A percentile compares a stretch with the other conserved stretches of the same genome.
Evolutionary conservation across 2,888 invertebrate genomes (phyloP).

Genomic region (Nomada fabriciana): DNA sequence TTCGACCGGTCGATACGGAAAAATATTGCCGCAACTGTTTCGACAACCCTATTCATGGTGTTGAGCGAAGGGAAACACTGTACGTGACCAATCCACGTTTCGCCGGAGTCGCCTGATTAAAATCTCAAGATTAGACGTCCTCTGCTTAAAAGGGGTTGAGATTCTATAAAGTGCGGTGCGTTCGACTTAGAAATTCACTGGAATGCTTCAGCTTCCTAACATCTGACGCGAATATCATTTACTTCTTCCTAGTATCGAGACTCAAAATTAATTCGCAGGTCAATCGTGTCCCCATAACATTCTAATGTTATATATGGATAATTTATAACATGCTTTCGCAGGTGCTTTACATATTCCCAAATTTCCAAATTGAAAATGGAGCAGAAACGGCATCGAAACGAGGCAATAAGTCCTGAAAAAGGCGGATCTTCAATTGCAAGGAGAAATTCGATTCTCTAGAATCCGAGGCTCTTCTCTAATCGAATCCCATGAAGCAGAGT

Average conservation of each 20-base stretch:
- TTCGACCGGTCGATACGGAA: constrained; percentile 26
- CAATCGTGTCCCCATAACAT: too few species aligned
- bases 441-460: too few species aligned
- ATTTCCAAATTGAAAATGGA: background rate
- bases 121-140: constrained; percentile 34
- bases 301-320: too few species aligned
- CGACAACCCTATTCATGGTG: constrained; percentile 25
- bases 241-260: too few species aligned
- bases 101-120: constrained; percentile 23
- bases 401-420: background rate
- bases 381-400: background rate
- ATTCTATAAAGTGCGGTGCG: background rate
- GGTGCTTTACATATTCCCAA: background rate
- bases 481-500: background rate
- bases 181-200: too few species aligned
- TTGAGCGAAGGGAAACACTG: constrained; percentile 28
- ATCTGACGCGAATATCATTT: too few species aligned
- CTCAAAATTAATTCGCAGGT: too few species aligned
- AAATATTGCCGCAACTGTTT: constrained; percentile 42
- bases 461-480: background rate
- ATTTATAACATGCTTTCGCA: too few species aligned
- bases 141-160: constrained; percentile 5
- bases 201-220: too few species aligned
- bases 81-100: constrained; percentile 38
- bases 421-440: too few species aligned